phyloP scores from a whole-genome alignment of 2,113 vertebrate genomes.

The Nesospiza acunhae region DNA sequence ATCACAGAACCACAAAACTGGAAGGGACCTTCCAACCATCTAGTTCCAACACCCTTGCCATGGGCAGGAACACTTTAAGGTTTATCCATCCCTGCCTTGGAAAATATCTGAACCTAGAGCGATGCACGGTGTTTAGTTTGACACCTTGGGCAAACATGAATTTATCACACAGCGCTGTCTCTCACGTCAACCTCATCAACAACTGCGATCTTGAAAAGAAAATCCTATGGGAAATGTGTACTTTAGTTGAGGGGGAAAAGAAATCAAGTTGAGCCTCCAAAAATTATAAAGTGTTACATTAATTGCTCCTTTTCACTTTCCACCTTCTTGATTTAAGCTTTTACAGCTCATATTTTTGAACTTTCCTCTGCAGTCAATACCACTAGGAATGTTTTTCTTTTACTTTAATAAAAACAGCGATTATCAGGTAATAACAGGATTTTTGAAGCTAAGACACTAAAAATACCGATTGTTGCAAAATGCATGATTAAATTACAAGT shows the following conservation, averaged over 20 bases:
- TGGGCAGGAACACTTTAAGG: background rate
- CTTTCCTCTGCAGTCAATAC: background rate
- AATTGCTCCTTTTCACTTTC: conserved; percentile 35
- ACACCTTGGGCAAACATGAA: background rate
- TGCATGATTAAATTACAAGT: background rate
- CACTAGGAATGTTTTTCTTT: background rate
- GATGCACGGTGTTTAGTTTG: background rate
- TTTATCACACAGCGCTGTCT: background rate
- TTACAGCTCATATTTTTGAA: conserved; percentile 21
- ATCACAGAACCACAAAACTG: background rate
- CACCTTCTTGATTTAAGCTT: conserved; percentile 11
- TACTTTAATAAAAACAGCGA: background rate
- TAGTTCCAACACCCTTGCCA: background rate
- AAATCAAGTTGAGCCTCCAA: background rate
- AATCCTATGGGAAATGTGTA: background rate
- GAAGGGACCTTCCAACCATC: background rate
- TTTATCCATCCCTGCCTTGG: background rate
- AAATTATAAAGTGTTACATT: conserved; percentile 32
- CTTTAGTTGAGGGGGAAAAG: background rate
- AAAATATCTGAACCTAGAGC: background rate
- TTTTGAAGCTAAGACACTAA: conserved; percentile 11
- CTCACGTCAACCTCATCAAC: background rate
- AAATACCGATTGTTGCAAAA: background rate
- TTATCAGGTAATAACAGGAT: conserved; percentile 14
- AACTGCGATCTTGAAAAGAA: background rate